A percentile compares a stretch with the other conserved stretches of the same genome.
Evolutionary conservation across 1,140 invertebrate genomes (phyloP).

Genomic region (Trachymyrmex cornetzi): DNA sequence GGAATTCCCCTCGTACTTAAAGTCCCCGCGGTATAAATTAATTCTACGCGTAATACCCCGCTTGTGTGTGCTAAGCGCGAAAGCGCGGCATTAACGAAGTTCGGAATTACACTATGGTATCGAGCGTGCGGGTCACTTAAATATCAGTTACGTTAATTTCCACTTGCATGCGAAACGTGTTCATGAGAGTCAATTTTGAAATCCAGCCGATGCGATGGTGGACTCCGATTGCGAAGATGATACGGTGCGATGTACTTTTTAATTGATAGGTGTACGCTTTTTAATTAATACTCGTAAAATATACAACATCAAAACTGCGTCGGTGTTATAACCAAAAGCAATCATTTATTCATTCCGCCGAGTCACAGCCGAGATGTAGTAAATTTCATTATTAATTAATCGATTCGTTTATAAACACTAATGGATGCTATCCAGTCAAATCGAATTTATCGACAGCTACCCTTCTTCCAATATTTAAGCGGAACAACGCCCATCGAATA

Average conservation of each 20-base stretch:
- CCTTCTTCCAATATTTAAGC: slow-evolving; percentile 32
- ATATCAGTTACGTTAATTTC: slow-evolving; percentile 51
- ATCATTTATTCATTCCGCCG: slow-evolving; percentile 36
- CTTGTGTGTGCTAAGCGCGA: slow-evolving; percentile 4
- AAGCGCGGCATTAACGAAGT: slow-evolving; percentile 46
- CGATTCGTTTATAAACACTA: slow-evolving; percentile 54
- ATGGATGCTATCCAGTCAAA: slow-evolving; percentile 31
- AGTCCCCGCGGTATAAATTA: slow-evolving; percentile 44
- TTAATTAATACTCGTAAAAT: slow-evolving; percentile 45
- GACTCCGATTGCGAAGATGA: slow-evolving; percentile 15
- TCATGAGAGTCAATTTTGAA: slow-evolving; percentile 38
- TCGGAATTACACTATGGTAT: slow-evolving; percentile 34
- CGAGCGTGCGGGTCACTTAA: slow-evolving; percentile 28
- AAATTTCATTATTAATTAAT: slow-evolving; percentile 54
- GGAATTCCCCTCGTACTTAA: slow-evolving; percentile 22
- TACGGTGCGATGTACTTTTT: slow-evolving; percentile 41
- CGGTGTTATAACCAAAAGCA: background rate
- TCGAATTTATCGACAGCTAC: slow-evolving; percentile 27
- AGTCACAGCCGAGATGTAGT: slow-evolving; percentile 15
- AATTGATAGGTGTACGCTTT: slow-evolving; percentile 50
- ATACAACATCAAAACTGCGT: slow-evolving; percentile 2
- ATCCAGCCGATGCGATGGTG: no score
- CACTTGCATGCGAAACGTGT: slow-evolving; percentile 17
- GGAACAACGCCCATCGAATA: slow-evolving; percentile 16
- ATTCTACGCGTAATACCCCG: slow-evolving; percentile 13